phyloP scores from a whole-genome alignment of 2,113 vertebrate genomes.

The Coracopsis vasa region DNA sequence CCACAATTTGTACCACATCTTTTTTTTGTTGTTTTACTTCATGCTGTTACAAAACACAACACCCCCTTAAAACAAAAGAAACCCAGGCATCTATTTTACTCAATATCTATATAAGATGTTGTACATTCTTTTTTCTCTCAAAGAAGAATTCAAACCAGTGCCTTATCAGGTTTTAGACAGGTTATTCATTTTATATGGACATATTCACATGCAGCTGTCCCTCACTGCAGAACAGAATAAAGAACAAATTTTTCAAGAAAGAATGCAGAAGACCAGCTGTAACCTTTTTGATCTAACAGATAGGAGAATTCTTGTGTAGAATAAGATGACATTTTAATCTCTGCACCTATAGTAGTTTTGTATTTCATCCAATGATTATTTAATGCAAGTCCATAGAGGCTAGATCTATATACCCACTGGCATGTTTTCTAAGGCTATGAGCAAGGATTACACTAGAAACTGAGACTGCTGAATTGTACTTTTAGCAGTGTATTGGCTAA shows the following conservation, averaged over 20 bases:
- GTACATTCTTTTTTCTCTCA: neutral
- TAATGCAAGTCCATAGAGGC: neutral
- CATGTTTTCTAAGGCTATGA: neutral
- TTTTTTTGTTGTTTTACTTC: neutral
- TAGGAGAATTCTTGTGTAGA: neutral
- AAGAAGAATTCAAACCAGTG: neutral
- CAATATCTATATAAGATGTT: neutral
- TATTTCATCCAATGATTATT: neutral
- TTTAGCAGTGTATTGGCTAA: neutral
- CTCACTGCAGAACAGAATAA: neutral
- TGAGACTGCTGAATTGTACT: neutral
- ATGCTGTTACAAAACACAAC: neutral
- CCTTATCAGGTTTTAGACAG: neutral
- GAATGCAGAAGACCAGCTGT: neutral
- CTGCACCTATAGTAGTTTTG: neutral
- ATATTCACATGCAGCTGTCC: neutral
- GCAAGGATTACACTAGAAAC: neutral
- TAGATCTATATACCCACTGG: neutral
- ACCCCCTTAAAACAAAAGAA: accelerated
- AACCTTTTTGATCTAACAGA: neutral
- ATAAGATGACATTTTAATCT: neutral
- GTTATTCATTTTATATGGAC: neutral
- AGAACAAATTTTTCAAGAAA: neutral
- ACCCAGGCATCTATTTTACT: neutral
- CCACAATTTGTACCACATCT: neutral